phyloP scores from a whole-genome alignment of 2,888 invertebrate species.

The Theodoxus fluviatilis region DNA sequence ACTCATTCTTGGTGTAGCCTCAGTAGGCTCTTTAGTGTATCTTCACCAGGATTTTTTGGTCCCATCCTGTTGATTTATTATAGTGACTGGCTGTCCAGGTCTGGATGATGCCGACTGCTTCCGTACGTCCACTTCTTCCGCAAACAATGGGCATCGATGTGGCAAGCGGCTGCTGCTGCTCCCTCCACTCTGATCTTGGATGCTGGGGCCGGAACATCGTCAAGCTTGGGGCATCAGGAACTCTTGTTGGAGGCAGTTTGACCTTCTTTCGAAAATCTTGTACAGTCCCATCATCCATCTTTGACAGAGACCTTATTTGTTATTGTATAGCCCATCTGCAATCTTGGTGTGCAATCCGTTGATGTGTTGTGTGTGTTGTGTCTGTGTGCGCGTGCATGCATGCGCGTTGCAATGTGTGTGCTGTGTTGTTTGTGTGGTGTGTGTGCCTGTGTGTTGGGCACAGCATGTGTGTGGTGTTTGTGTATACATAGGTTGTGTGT shows the following conservation, averaged over 20 bases:
- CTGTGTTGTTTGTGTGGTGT: no score
- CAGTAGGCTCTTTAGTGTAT: background rate
- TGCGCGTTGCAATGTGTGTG: no score
- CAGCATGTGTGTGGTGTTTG: no score
- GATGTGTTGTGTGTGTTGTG: background rate
- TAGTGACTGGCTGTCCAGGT: conserved; percentile 69
- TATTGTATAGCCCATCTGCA: no score
- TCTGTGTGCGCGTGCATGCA: background rate
- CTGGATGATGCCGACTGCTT: conserved; percentile 79
- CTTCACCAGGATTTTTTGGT: background rate
- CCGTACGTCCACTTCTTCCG: conserved; percentile 83
- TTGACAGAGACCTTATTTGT: no score
- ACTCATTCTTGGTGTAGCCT: background rate
- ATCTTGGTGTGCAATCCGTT: background rate
- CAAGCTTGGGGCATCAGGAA: conserved; percentile 90
- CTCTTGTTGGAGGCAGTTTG: conserved; percentile 90
- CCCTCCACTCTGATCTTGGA: conserved; percentile 87
- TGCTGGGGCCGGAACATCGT: conserved; percentile 81
- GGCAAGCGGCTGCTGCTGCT: conserved; percentile 84
- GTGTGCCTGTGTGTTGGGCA: no score
- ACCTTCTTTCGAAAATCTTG: conserved; percentile 88
- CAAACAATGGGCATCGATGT: conserved; percentile 80
- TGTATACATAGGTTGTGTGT: no score
- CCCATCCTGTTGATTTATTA: background rate
- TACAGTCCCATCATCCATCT: no score